Base-by-base conservation (phyloP, 2,113 vertebrate species). In the Gymnogyps californianus region DNA sequence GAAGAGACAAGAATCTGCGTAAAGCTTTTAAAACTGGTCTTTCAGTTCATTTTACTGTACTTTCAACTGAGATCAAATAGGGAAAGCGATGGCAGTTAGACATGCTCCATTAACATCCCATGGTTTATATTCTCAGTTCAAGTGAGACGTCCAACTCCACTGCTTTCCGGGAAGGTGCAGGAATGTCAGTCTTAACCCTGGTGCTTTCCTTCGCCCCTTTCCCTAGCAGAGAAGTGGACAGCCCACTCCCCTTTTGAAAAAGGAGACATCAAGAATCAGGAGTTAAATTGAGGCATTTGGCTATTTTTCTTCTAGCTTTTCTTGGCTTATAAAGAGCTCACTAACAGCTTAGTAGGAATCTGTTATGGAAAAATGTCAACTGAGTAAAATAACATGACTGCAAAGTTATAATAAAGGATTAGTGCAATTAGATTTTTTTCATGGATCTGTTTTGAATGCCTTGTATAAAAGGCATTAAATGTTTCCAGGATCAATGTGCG, bases 21-120 rank as follows among this genome's bases (percentile, higher is more conserved):
- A 62, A 92, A 90, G 92, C 90, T 81, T 89, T 96, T 70, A 81
- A 64, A 89, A 71, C 47, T 57, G 79, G n/a, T 88, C 90, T 81
- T 92, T 83, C 67, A 19, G 58, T 74, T 94, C 18, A 29, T 64
- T 92, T 78, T 59, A n/a, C 90, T 86, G 71, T 80, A 25, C 86
- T 95, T 95, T 82, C 67, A 89, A 25, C 74, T 52, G 86, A 72
- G 86, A 84, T 91, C 76, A 93, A 71, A 78, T 58, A 62, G 74
- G 76, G 76, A 54, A 19, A 18, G 44, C 1, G 2, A 0, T 6
- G 89, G 51, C 3, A 4, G 19, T 61, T 66, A 26, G 77, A 55
- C 32, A 13, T 4, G 25, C 89, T 61, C 38, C 47, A 4, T 66
- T 44, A 47, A 1, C n/a, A 31, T 71, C 44, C 26, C 55, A 2